Evolutionary conservation across 30 jellyfish, hydroid and myxozoan genomes (phyloP), one percentile per base, ranked within the genome.

Genomic region (Calvadosia cruxmelitensis): DNA sequence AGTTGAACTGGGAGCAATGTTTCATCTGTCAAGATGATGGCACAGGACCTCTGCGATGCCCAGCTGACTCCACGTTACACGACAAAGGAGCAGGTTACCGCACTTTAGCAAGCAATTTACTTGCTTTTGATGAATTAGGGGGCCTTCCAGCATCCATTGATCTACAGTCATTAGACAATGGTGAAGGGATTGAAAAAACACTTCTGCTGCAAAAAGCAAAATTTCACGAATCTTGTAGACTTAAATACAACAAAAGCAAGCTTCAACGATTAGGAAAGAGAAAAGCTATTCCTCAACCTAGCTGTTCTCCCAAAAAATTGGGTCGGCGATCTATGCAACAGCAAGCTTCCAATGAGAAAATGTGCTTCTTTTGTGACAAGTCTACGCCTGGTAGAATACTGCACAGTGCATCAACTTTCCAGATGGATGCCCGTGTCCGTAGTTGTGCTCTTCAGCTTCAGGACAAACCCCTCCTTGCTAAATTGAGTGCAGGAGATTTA

Each of bases 1-100:
- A n/a, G n/a, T n/a, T n/a, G n/a, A n/a, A 76, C 52, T 76, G 79
- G 86, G 69, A 30, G 50, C 25, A 16, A 62, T 76, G 86, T 53
- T 51, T 67, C 33, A 64, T 50, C 50, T 76, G 81, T 66, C 86
- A 76, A 29, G 72, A 76, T 27, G 50, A 24, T n/a, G 48, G 74
- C 27, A 29, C 27, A 48, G 84, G 64, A 57, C 49, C 35, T 50
- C 79, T 64, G 30, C 79, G 65, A 51, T 76, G 86, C 63, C 81
- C 86, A 2, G 79, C 76, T 2, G 32, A 13, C 2, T 34, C 69
- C 20, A 69, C 27, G 32, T 3, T 50, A n/a, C 5, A 15, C 3
- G 69, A 69, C 49, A 1, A 3, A 2, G 72, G 78, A 1, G 78
- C 78, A 3, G 72, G 78, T 27, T 69, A 69, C 69, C 5, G 26